Percentiles rank a stretch among this genome's conserved stretches.
These are phyloP conservation scores for Halictus rubicundus DNA, from an alignment of 1,140 invertebrate species.

Conservation along the genomic window DNA sequence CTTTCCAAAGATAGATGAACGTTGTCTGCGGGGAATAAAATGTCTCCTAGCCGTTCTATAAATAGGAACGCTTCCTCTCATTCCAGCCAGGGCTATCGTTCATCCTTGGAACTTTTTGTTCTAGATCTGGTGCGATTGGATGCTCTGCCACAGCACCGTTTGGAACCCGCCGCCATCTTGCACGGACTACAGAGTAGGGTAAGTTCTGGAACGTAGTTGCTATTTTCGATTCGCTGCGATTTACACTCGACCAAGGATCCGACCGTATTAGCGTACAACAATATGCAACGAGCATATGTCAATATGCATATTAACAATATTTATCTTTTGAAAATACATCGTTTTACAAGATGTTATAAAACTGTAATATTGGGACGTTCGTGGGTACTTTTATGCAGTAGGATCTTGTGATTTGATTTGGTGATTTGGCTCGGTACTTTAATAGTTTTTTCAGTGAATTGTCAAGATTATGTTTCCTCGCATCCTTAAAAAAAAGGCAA, in stretches of 20 bases:
- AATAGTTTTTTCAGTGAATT: too few species aligned
- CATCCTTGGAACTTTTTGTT: constrained; percentile 46
- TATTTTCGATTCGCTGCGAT: not conserved
- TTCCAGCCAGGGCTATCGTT: not conserved
- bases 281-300: too few species aligned
- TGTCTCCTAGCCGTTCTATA: constrained; percentile 42
- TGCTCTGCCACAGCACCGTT: constrained; percentile 90
- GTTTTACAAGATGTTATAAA: too few species aligned
- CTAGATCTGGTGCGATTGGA: constrained; percentile 94
- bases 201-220: constrained; percentile 74
- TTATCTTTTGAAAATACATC: too few species aligned
- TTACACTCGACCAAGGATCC: not conserved
- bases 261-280: too few species aligned
- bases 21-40: constrained; percentile 29
- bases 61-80: constrained; percentile 44
- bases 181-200: constrained; percentile 90
- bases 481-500: too few species aligned
- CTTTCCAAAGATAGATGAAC: constrained; percentile 55
- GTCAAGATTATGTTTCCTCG: too few species aligned
- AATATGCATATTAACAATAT: too few species aligned
- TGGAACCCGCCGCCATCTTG: constrained; percentile 93
- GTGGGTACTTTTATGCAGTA: too few species aligned
- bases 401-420: too few species aligned
- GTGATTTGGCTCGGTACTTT: too few species aligned
- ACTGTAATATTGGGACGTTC: too few species aligned